Evolutionary conservation across 2,797 vertebrate genomes (phyloP).

Genomic region (Lagodon rhomboides): DNA sequence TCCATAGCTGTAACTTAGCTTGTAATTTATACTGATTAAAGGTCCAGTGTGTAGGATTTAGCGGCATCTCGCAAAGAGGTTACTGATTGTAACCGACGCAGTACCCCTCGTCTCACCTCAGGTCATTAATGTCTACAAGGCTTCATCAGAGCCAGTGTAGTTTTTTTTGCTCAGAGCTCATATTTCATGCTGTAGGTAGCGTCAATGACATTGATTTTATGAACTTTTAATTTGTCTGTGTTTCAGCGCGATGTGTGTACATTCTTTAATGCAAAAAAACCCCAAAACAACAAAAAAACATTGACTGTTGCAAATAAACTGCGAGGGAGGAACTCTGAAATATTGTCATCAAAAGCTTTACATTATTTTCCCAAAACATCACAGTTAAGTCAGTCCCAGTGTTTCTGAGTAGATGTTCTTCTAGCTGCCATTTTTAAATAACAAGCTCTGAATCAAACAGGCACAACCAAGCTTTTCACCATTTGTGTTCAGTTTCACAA

Average conservation of each 20-base stretch:
- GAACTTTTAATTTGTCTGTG: too few relatives aligned
- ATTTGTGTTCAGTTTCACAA: neutral
- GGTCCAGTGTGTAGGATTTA: neutral
- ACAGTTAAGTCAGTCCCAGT: neutral
- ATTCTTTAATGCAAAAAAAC: neutral
- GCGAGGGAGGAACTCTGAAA: neutral
- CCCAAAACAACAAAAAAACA: neutral
- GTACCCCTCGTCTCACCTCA: too few relatives aligned
- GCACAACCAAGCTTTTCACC: neutral
- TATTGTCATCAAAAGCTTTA: neutral
- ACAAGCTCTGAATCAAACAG: neutral
- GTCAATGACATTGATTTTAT: too few relatives aligned
- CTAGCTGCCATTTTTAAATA: neutral
- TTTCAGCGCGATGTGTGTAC: neutral
- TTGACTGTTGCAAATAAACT: neutral
- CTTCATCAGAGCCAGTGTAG: too few relatives aligned
- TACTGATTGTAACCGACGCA: too few relatives aligned
- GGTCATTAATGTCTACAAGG: too few relatives aligned
- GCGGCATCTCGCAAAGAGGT: too few relatives aligned
- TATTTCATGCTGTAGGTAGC: neutral
- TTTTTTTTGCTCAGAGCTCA: too few relatives aligned
- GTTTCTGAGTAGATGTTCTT: neutral
- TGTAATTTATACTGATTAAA: too few relatives aligned
- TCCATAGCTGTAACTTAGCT: neutral
- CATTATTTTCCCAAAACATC: neutral